These are phyloP conservation scores for Blomia tropicalis DNA, from an alignment of 2,888 invertebrate genomes.

Conservation along the genomic window DNA sequence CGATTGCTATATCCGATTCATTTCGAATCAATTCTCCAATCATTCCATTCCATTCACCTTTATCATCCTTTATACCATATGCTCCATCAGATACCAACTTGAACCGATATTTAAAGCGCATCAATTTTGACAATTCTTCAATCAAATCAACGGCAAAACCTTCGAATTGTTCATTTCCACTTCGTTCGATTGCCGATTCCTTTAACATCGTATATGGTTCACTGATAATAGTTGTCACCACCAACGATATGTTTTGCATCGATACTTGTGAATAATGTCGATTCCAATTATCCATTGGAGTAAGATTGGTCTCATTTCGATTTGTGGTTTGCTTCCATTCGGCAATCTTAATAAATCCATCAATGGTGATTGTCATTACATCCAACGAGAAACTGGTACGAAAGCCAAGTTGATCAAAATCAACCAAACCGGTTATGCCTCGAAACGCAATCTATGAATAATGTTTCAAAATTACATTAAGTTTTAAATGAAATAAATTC, in stretches of 20 bases:
- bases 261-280: slow-evolving; percentile 17
- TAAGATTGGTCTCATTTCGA: slow-evolving; percentile 6
- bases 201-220: slow-evolving; percentile 78
- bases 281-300: not conserved
- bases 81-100: slow-evolving; percentile 57
- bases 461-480: not conserved
- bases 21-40: slow-evolving; percentile 25
- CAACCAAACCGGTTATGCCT: slow-evolving; percentile 79
- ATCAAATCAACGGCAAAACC: slow-evolving; percentile 64
- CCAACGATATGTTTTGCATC: slow-evolving; percentile 18
- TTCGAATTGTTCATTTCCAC: slow-evolving; percentile 56
- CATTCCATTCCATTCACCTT: slow-evolving; percentile 30
- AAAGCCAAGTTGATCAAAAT: slow-evolving; percentile 74
- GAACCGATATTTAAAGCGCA: slow-evolving; percentile 68
- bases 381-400: slow-evolving; percentile 78
- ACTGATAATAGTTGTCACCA: slow-evolving; percentile 36
- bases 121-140: slow-evolving; percentile 53
- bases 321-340: slow-evolving; percentile 25
- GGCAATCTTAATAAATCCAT: slow-evolving; percentile 41
- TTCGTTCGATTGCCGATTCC: slow-evolving; percentile 43
- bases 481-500: not conserved
- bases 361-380: slow-evolving; percentile 69
- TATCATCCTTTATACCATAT: slow-evolving; percentile 44
- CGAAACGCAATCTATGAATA: slow-evolving; percentile 62
- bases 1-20: slow-evolving; percentile 42